phyloP scores from a whole-genome alignment of 2,888 invertebrate genomes.

The Xestia ashworthii region DNA sequence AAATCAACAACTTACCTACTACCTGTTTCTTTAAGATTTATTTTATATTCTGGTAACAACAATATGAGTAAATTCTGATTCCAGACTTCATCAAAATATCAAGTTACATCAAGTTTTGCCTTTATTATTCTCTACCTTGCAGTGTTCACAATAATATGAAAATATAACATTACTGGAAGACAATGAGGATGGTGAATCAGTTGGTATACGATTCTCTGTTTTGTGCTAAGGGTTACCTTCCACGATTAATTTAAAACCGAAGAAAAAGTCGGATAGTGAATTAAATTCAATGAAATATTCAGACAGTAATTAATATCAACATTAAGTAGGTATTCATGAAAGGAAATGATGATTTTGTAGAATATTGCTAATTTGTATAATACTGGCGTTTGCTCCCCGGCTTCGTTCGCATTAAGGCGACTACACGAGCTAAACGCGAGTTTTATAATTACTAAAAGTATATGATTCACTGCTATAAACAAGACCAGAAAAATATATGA shows the following conservation, averaged over 20 bases:
- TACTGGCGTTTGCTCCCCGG: no score
- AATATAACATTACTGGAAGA: constrained; percentile 34
- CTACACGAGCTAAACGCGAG: no score
- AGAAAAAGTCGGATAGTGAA: background rate
- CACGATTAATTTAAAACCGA: background rate
- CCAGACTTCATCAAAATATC: constrained; percentile 23
- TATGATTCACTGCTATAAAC: no score
- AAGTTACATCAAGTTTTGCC: constrained; percentile 19
- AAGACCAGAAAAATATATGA: no score
- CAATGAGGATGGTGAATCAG: constrained; percentile 28
- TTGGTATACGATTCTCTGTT: constrained; percentile 26
- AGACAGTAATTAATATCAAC: background rate
- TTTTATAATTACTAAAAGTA: no score
- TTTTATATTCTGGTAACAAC: constrained; percentile 4
- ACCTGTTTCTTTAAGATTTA: background rate
- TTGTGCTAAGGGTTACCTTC: background rate
- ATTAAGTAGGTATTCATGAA: background rate
- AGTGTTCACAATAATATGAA: constrained; percentile 26
- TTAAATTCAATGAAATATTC: background rate
- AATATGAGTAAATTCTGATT: background rate
- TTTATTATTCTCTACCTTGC: background rate
- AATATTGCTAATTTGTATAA: background rate
- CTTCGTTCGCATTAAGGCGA: no score
- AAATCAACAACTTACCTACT: constrained; percentile 6
- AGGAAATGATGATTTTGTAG: background rate